Evolutionary conservation across 2,113 vertebrate genomes (phyloP).

Genomic region (Nycticebus coucang): DNA sequence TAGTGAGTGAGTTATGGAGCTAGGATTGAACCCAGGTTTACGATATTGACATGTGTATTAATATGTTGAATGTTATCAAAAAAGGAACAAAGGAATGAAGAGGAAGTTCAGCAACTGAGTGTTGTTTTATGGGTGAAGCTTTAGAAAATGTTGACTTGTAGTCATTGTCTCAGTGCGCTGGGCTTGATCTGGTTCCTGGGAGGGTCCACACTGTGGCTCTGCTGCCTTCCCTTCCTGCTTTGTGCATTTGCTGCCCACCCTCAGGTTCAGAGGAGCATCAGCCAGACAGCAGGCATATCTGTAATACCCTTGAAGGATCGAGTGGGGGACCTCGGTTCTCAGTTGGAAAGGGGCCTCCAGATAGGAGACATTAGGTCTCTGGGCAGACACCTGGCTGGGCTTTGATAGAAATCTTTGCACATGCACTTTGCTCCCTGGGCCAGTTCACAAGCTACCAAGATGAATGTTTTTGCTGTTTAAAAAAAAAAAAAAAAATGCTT

Average conservation of each 20-base stretch:
- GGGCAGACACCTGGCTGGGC: background rate
- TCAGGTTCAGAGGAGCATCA: background rate
- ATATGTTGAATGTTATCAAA: background rate
- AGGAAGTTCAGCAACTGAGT: background rate
- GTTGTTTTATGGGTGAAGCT: background rate
- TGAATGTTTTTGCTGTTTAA: background rate
- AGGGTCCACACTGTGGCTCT: background rate
- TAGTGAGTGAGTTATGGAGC: background rate
- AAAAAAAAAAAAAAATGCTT: background rate
- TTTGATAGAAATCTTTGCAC: background rate
- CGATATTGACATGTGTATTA: background rate
- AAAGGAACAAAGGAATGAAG: background rate
- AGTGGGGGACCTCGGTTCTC: background rate
- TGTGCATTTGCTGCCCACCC: background rate
- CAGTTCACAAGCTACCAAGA: background rate
- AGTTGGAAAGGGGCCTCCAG: background rate
- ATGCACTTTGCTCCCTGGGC: background rate
- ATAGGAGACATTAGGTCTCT: background rate
- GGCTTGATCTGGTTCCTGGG: background rate
- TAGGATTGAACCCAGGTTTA: background rate
- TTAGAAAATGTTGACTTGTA: background rate
- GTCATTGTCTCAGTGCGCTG: background rate
- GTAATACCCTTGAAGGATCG: background rate
- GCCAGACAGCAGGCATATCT: background rate
- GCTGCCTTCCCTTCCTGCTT: background rate